Percentiles rank a stretch among this genome's conserved stretches.
phyloP scores from a whole-genome alignment of 2,113 vertebrate species.

The Saccopteryx bilineata region DNA sequence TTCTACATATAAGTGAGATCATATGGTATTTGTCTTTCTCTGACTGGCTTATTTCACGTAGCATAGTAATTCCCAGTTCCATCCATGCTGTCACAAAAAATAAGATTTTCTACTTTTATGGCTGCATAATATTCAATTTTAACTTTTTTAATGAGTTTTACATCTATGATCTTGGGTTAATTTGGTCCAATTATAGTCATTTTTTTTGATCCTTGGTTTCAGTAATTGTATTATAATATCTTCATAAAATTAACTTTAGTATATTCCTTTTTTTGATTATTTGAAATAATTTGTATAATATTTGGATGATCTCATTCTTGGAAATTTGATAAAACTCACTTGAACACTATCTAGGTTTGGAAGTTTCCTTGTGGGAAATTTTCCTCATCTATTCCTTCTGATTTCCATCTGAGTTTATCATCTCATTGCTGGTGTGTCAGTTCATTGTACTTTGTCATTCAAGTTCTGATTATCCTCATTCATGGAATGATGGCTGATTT shows the following conservation, averaged over 20 bases:
- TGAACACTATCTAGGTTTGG: neutral
- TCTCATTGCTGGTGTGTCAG: neutral
- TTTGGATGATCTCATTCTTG: neutral
- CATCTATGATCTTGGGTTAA: neutral
- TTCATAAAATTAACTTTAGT: neutral
- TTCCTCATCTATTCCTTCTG: neutral
- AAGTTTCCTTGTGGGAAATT: neutral
- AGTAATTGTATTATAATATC: neutral
- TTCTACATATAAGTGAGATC: too few species aligned
- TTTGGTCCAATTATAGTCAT: neutral
- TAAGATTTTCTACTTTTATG: too few species aligned
- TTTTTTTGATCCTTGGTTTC: neutral
- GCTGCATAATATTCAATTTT: too few species aligned
- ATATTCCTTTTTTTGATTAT: neutral
- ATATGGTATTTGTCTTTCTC: too few species aligned
- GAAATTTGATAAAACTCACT: neutral
- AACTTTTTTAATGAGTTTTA: neutral
- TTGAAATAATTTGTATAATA: neutral
- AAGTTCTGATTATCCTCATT: neutral
- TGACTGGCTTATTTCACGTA: too few species aligned
- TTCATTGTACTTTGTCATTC: neutral
- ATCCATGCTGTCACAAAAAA: too few species aligned
- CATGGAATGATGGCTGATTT: neutral
- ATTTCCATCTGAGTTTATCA: neutral
- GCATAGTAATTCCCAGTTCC: too few species aligned